Base-by-base conservation (phyloP, 2,113 vertebrate genomes). In the Dicaeum eximium region DNA sequence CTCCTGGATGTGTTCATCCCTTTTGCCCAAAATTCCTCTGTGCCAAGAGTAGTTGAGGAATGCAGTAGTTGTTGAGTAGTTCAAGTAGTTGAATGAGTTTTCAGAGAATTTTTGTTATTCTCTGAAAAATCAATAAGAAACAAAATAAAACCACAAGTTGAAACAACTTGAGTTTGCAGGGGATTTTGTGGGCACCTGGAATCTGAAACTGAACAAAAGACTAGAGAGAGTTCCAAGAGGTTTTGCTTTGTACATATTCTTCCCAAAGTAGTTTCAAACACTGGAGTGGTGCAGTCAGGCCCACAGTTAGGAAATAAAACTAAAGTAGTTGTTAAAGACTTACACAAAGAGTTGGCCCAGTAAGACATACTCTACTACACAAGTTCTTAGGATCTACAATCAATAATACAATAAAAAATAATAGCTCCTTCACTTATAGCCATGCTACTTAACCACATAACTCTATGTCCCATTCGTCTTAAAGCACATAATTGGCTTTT, bases 361-460 rank as follows among this genome's bases (percentile, higher is more conserved):
- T 27, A 94, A 94, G 27, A 54, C 14, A 54, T 72, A 54, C 33
- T 37, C 33, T 65, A 60, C 53, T 47, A 86, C 53, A 31, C 20
- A 78, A 95, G 61, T 73, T 87, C 53, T 75, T 66, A 44, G 35
- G 64, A 73, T 93, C 84, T 45, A 85, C 30, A 96, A 92, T 90
- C 92, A 92, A 77, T 88, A 96, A 86, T 38, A 85, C 60, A 94
- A 95, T 88, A 88, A 95, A 92, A 61, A 74, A 21, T 78, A 81
- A 93, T 35, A 64, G 35, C 21, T 80, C 30, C 73, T 97, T 96
- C 86, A 94, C 80, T 95, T 78, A 88, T 91, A 96, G 40, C 51
- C 72, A 65, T 72, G 86, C 79, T 88, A 87, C 50, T 94, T 86
- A 58, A 71, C 51, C 78, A 86, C 85, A 64, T 50, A 92, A 62